Evolutionary conservation across 1,140 invertebrate genomes (phyloP).

Genomic region (Zaprionus ghesquierei): DNA sequence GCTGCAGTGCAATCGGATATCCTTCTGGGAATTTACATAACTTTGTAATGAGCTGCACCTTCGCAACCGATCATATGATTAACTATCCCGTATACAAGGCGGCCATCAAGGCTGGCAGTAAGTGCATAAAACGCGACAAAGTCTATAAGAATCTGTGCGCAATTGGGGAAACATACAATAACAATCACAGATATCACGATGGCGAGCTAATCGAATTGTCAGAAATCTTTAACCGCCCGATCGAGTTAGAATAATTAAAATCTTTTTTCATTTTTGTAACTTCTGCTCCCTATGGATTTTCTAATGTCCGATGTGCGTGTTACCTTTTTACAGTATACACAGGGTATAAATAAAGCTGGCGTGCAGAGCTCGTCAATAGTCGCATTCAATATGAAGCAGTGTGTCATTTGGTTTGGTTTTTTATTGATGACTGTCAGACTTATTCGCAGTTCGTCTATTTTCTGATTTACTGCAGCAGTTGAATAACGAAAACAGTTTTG

Average conservation of each 20-base stretch:
- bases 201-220: not conserved
- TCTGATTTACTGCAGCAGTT: constrained; percentile 22
- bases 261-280: not conserved
- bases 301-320: constrained; percentile 15
- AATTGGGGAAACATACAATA: constrained; percentile 16
- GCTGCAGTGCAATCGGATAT: constrained; percentile 21
- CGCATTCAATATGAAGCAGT: constrained; percentile 27
- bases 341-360: constrained; percentile 33
- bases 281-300: not conserved
- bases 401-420: constrained; percentile 1
- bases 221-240: too few relatives aligned
- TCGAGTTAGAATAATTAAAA: not conserved
- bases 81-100: constrained; percentile 22
- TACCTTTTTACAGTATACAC: not conserved
- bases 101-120: not conserved
- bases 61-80: constrained; percentile 32
- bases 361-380: not conserved
- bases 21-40: not conserved
- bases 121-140: constrained; percentile 18
- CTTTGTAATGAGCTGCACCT: constrained; percentile 24
- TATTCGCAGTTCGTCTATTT: not conserved
- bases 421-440: not conserved
- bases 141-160: constrained; percentile 38
- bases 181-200: not conserved
- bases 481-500: constrained; percentile 20